A percentile compares a stretch with the other conserved stretches of the same genome.
phyloP scores from a whole-genome alignment of 1,140 invertebrate genomes.

The Drosophila willistoni region DNA sequence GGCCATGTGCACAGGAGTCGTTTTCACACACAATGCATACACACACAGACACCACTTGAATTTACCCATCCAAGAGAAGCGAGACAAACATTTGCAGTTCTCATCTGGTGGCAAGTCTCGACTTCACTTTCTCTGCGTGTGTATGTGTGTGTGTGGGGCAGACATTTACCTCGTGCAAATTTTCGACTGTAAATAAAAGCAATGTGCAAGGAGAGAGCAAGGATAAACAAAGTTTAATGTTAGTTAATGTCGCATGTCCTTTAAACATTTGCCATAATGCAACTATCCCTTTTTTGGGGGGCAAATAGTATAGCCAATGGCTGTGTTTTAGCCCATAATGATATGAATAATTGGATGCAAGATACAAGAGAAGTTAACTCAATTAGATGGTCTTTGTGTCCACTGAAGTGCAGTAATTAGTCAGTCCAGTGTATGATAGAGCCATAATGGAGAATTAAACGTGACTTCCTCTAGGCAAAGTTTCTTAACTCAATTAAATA shows the following conservation, averaged over 20 bases:
- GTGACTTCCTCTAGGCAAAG: neutral
- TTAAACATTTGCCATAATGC: constrained; percentile 61
- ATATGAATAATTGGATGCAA: constrained; percentile 14
- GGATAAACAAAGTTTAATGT: neutral
- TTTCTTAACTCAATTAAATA: neutral
- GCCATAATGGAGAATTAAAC: constrained; percentile 8
- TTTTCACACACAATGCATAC: constrained; percentile 17
- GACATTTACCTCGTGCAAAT: constrained; percentile 53
- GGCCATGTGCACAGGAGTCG: constrained; percentile 27
- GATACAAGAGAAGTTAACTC: constrained; percentile 46
- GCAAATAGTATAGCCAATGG: constrained; percentile 16
- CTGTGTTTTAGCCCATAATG: constrained; percentile 23
- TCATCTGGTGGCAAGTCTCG: constrained; percentile 28
- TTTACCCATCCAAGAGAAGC: neutral
- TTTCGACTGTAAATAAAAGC: constrained; percentile 53
- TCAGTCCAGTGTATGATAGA: constrained; percentile 1
- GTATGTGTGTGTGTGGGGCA: constrained; percentile 15
- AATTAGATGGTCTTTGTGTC: constrained; percentile 46
- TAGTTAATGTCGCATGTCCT: constrained; percentile 30
- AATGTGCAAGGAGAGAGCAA: constrained; percentile 27
- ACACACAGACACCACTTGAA: constrained; percentile 26
- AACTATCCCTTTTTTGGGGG: constrained; percentile 29
- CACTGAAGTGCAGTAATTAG: constrained; percentile 57
- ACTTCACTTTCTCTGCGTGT: constrained; percentile 4
- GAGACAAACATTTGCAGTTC: constrained; percentile 52